phyloP scores from a whole-genome alignment of 2,113 vertebrate species.

The Felis catus region DNA sequence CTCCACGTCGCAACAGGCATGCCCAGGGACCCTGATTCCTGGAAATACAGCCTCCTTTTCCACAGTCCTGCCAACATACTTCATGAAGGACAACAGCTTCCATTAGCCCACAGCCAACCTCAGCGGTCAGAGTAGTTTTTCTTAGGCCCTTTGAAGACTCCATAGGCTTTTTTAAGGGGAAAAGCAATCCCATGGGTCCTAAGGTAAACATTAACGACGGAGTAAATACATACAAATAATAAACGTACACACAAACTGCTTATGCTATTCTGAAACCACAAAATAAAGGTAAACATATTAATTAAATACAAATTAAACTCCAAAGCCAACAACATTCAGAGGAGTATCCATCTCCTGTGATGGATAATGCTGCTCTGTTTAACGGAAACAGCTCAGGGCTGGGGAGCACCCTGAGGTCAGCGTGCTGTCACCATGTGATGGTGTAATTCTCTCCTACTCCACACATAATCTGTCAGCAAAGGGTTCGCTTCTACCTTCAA shows the following conservation, averaged over 20 bases:
- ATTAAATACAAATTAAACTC: background rate
- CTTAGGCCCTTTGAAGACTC: background rate
- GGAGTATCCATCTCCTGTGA: background rate
- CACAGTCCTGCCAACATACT: background rate
- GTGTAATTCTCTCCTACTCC: background rate
- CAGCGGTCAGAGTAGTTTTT: background rate
- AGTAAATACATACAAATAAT: background rate
- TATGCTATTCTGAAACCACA: background rate
- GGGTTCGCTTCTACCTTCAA: background rate
- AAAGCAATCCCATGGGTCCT: background rate
- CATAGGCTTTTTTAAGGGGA: background rate
- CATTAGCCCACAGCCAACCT: too few species aligned
- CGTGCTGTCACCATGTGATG: background rate
- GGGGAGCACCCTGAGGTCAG: background rate
- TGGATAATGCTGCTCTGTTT: background rate
- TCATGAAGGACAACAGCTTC: background rate
- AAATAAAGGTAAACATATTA: background rate
- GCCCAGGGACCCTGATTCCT: background rate
- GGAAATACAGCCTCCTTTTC: background rate
- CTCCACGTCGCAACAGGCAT: background rate
- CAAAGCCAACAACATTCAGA: background rate
- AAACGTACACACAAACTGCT: background rate
- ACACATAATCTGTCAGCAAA: background rate
- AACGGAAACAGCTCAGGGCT: background rate
- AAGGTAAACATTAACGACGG: background rate